phyloP scores from a whole-genome alignment of 2,113 vertebrate species.

The Xyrauchen texanus region DNA sequence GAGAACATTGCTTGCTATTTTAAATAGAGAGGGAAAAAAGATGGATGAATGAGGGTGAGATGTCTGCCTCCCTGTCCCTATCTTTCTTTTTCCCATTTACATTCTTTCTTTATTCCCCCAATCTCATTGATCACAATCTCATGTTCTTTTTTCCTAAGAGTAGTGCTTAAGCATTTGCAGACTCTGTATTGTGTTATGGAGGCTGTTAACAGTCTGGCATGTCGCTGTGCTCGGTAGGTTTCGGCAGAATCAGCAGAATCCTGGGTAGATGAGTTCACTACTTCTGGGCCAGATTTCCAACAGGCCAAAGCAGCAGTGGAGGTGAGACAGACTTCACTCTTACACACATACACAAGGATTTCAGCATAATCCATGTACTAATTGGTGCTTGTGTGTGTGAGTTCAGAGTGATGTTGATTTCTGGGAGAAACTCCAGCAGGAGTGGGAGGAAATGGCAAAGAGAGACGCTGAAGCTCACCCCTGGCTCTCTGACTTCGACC shows the following conservation, averaged over 20 bases:
- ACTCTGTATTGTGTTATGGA: not conserved
- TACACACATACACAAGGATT: not conserved
- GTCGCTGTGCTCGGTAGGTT: conserved; percentile 70
- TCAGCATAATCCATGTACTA: not conserved
- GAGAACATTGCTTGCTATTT: conserved; percentile 16
- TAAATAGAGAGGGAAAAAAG: conserved; percentile 5
- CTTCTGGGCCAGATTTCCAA: conserved; percentile 88
- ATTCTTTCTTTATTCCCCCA: conserved; percentile 23
- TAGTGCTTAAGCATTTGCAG: conserved; percentile 25
- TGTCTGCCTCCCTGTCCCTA: not conserved
- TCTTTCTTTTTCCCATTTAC: conserved; percentile 13
- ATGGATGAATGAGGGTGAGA: conserved; percentile 39
- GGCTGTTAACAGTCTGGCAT: not conserved
- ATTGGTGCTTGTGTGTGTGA: not conserved
- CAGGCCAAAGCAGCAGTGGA: conserved; percentile 94
- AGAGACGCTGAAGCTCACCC: conserved; percentile 94
- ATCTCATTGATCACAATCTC: conserved; percentile 36
- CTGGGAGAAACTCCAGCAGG: conserved; percentile 98
- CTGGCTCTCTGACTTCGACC: conserved; percentile 97
- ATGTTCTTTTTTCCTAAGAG: not conserved
- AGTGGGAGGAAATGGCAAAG: conserved; percentile 98
- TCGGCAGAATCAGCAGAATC: conserved; percentile 89
- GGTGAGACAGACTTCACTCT: conserved; percentile 72
- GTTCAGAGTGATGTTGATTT: conserved; percentile 95
- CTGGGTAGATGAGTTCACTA: conserved; percentile 93